Evolutionary conservation across 2,888 invertebrate genomes (phyloP), one percentile per base, ranked within the genome.

Genomic region (Eumacrocentrus americanus): DNA sequence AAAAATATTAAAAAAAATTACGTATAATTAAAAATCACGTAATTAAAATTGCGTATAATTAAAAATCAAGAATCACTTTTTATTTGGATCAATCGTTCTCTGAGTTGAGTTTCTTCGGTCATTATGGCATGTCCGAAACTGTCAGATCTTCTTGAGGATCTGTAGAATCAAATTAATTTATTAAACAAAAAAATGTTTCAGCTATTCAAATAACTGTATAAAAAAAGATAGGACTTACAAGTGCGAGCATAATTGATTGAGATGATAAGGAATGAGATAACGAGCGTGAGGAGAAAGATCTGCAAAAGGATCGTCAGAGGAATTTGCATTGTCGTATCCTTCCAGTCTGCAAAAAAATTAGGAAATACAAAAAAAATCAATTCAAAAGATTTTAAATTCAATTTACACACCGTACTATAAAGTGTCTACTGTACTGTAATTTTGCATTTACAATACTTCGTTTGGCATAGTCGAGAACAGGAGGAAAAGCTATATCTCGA

Each of bases 191-290:
- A 25, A 25, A 29, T n/a, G n/a, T n/a, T n/a, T n/a, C n/a, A n/a
- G n/a, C n/a, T n/a, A n/a, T n/a, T n/a, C n/a, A n/a, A n/a, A n/a
- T n/a, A n/a, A n/a, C n/a, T n/a, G n/a, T n/a, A n/a, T n/a, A n/a
- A n/a, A n/a, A n/a, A n/a, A n/a, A n/a, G 9, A 37, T 50, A 38
- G 18, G 25, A 70, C 75, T 74, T 59, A 77, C 76, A 77, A 60
- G 55, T 72, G 67, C 38, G 66, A 67, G 40, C 72, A 73, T 4
- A 77, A 50, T 29, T 70, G 69, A 22, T 56, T 61, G 22, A 77
- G 63, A 58, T 77, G 74, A 63, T 68, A 67, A 35, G 77, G 76
- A 63, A 77, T 67, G 22, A 66, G 52, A 53, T 73, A 77, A 55
- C 76, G 73, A 2, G 62, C 69, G 46, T 72, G 68, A 34, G 73